Percentiles rank a stretch among this genome's conserved stretches.
phyloP scores from a whole-genome alignment of 2,888 invertebrate genomes.

The Stenolophus ochropezus region DNA sequence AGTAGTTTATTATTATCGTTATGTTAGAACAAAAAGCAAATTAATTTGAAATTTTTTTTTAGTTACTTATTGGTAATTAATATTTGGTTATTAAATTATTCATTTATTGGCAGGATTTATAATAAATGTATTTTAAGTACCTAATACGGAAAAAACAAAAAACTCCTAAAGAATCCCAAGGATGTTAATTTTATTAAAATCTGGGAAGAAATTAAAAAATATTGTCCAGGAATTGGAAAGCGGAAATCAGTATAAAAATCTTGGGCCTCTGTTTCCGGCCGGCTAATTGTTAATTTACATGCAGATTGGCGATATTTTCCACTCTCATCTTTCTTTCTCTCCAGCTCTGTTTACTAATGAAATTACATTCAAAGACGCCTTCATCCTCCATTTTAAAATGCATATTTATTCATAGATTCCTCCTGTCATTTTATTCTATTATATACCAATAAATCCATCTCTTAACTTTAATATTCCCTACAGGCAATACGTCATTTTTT shows the following conservation, averaged over 20 bases:
- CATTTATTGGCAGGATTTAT: too few species aligned
- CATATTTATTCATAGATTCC: constrained; percentile 58
- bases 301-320: constrained; percentile 53
- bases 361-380: constrained; percentile 46
- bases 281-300: constrained; percentile 56
- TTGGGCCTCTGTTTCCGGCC: constrained; percentile 38
- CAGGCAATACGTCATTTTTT: background rate
- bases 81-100: too few species aligned
- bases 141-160: background rate
- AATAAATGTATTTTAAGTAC: too few species aligned
- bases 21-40: too few species aligned
- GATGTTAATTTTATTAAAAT: background rate
- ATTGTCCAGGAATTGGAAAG: background rate
- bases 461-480: background rate
- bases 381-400: constrained; percentile 49
- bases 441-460: constrained; percentile 45
- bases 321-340: constrained; percentile 6
- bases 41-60: too few species aligned
- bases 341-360: constrained; percentile 51
- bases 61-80: too few species aligned
- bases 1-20: too few species aligned
- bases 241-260: constrained; percentile 34
- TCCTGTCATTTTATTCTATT: constrained; percentile 55
- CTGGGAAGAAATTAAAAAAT: background rate
- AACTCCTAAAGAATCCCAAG: background rate